A percentile compares a stretch with the other conserved stretches of the same genome.
These are phyloP conservation scores for Graptemys geographica DNA, from an alignment of 2,797 vertebrate species.

Conservation along the genomic window DNA sequence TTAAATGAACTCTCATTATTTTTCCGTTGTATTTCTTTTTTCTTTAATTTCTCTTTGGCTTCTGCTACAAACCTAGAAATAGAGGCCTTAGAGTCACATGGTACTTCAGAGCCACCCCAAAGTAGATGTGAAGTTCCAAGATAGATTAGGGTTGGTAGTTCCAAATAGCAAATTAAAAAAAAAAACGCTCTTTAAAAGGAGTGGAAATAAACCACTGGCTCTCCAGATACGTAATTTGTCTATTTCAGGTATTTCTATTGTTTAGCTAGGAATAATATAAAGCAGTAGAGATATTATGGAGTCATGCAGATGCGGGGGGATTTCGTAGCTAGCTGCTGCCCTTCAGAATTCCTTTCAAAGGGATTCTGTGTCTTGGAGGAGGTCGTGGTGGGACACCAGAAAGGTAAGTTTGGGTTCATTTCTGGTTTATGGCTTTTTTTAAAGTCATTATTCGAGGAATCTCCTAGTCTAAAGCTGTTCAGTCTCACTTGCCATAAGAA, in stretches of 20 bases:
- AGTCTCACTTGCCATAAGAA: not conserved
- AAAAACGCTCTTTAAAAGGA: constrained; percentile 37
- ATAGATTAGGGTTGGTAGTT: constrained; percentile 65
- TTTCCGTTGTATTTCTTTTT: constrained; percentile 56
- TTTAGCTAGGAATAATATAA: constrained; percentile 52
- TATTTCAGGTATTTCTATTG: constrained; percentile 71
- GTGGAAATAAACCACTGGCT: constrained; percentile 59
- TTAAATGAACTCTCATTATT: constrained; percentile 73
- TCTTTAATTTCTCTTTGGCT: constrained; percentile 66
- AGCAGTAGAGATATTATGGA: constrained; percentile 15
- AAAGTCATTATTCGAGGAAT: not conserved
- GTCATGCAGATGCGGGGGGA: constrained; percentile 39
- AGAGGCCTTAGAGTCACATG: constrained; percentile 46
- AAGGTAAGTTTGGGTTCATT: not conserved
- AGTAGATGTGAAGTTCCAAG: constrained; percentile 57
- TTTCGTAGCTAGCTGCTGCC: constrained; percentile 42
- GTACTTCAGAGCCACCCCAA: constrained; percentile 60
- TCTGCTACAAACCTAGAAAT: constrained; percentile 64
- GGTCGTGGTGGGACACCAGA: not conserved
- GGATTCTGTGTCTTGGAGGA: constrained; percentile 5
- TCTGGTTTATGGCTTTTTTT: not conserved
- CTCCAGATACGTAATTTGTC: constrained; percentile 73
- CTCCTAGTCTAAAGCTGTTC: not conserved
- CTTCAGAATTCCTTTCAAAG: constrained; percentile 18
- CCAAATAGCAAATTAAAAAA: not conserved